These are phyloP conservation scores for Erythrolamprus reginae DNA, from an alignment of 2,113 vertebrate genomes.

Conservation along the genomic window DNA sequence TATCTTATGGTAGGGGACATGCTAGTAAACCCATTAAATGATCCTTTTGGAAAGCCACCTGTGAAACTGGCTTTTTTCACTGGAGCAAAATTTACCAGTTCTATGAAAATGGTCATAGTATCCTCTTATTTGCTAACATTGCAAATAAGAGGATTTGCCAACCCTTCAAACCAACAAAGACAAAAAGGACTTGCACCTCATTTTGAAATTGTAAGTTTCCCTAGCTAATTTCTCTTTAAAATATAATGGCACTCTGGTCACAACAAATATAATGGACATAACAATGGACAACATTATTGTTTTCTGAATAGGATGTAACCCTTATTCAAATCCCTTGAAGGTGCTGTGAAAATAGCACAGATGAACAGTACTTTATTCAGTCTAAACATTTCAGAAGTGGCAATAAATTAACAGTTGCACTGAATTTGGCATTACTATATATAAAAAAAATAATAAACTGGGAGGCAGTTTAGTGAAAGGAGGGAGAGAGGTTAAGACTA, in stretches of 20 bases:
- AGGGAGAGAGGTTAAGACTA: background rate
- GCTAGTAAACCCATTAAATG: background rate
- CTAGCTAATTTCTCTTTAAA: background rate
- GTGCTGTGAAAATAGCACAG: background rate
- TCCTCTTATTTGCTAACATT: background rate
- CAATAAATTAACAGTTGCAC: constrained; percentile 14
- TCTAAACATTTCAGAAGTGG: background rate
- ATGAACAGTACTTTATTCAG: background rate
- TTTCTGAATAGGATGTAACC: background rate
- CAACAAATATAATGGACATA: background rate
- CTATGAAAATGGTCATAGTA: background rate
- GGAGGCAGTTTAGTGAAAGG: background rate
- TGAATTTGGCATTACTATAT: background rate
- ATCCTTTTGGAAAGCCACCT: background rate
- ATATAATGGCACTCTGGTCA: background rate
- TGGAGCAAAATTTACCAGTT: background rate
- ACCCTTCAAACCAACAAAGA: background rate
- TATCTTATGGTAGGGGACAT: background rate
- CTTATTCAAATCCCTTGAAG: background rate
- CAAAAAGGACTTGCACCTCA: background rate
- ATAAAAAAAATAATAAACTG: background rate
- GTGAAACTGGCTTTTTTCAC: background rate
- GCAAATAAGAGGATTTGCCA: background rate
- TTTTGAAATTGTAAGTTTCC: background rate
- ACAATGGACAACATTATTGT: background rate